Conservation (phyloP, 2,888 invertebrate species). For the Rhabditoides inermis region DNA sequence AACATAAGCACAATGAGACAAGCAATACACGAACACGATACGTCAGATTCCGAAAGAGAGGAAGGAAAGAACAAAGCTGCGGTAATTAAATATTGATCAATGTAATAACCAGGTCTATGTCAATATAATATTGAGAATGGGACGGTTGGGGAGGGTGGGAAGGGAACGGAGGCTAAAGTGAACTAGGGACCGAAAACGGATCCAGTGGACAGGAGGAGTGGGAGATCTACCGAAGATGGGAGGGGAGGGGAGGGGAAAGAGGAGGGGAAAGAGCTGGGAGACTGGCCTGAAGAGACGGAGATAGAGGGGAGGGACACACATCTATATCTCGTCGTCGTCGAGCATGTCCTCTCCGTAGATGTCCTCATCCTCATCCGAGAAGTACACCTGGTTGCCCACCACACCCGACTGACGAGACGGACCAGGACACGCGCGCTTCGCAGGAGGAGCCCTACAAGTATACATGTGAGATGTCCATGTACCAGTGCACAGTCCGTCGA, state of each 20-base stretch:
- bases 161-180: neutral
- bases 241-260: neutral
- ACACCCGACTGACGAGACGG: too few species aligned
- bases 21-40: too few species aligned
- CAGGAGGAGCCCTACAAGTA: neutral
- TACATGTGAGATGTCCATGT: too few species aligned
- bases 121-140: too few species aligned
- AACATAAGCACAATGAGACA: too few species aligned
- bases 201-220: neutral
- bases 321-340: conserved; percentile 10
- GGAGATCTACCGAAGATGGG: neutral
- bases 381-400: conserved; percentile 27
- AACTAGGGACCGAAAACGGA: neutral
- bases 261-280: neutral
- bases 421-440: too few species aligned
- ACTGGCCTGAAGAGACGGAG: neutral
- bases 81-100: too few species aligned
- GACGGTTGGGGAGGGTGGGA: neutral
- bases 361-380: conserved; percentile 37
- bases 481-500: too few species aligned
- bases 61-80: too few species aligned
- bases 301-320: neutral
- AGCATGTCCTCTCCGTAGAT: conserved; percentile 15
- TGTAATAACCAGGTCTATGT: too few species aligned
- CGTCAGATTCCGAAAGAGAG: too few species aligned